Base-by-base conservation (phyloP, 1,140 invertebrate genomes). In the Chionoecetes opilio region DNA sequence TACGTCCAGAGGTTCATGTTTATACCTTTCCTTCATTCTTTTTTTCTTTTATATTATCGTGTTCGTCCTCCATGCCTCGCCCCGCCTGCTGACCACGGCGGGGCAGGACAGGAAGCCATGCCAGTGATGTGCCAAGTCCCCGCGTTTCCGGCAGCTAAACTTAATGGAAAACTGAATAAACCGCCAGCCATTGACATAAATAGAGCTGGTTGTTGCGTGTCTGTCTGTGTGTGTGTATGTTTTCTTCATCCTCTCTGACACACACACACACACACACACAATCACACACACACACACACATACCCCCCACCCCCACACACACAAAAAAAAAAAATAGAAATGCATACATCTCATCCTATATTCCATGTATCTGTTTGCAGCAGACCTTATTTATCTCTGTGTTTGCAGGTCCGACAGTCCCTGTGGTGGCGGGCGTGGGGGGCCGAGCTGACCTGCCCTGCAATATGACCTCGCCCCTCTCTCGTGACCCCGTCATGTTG, bases 361-460 rank as follows among this genome's bases (percentile, higher is more conserved):
- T 32, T 63, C 53, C 21, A 9, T 34, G 31, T 63, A 34, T 75
- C 90, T 75, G 11, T 35, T 75, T 26, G 14, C 46, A 34, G 9
- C 46, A 21, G 29, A 53, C 90, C 11, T 31, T 32, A 32, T 31
- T 2, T 63, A 3, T 63, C 35, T 87, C 26, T 35, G 0, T 84
- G 21, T 85, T 34, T 87, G 26, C 94, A 96, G 96, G 93, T 91
- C 97, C 97, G 95, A 97, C 98, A 95, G 97, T 97, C 94, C 97
- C 98, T 82, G 97, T 98, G 0, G 98, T 98, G 97, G 98, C 98
- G 84, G 98, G 98, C 91, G 98, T 98, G 95, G 98, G 98, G n/a
- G 98, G 98, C 88, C 97, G 98, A 32, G 98, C 98, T 91, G 98
- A 98, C 96, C 97, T 99, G 96, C 98, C 98, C 46, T 99, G 98